These are phyloP conservation scores for Ornithoptera priamus DNA, from an alignment of 2,888 invertebrate species.

Conservation along the genomic window DNA sequence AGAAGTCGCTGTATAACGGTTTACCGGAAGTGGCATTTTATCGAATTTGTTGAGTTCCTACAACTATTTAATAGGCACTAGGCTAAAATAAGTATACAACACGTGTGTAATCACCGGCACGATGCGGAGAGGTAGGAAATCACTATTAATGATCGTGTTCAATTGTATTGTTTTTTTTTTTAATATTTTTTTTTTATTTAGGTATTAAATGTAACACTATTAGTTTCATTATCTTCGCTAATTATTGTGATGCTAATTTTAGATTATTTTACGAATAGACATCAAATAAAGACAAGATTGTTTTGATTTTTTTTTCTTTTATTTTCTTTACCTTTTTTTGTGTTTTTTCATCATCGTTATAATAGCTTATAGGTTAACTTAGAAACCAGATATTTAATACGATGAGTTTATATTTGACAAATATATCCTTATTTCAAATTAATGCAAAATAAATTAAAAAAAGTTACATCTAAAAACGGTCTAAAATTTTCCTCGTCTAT, in stretches of 20 bases:
- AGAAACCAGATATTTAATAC: too few species aligned
- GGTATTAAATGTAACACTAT: constrained; percentile 49
- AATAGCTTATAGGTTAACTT: too few species aligned
- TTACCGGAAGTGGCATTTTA: constrained; percentile 7
- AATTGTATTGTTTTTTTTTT: constrained; percentile 43
- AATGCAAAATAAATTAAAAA: too few species aligned
- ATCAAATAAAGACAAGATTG: constrained; percentile 72
- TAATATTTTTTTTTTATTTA: constrained; percentile 49
- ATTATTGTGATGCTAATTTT: constrained; percentile 76
- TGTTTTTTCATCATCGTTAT: neutral
- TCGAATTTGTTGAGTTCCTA: constrained; percentile 40
- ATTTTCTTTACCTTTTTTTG: constrained; percentile 41
- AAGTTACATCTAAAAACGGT: too few species aligned
- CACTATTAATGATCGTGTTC: neutral
- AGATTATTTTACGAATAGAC: constrained; percentile 72
- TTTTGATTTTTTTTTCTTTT: constrained; percentile 59
- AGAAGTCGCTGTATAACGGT: neutral
- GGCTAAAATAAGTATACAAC: neutral
- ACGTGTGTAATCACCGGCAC: neutral
- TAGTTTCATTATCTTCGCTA: constrained; percentile 59
- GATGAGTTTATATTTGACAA: too few species aligned
- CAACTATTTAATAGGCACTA: constrained; percentile 28
- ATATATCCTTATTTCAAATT: too few species aligned
- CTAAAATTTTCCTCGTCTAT: too few species aligned
- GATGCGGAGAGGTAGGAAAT: neutral